Evolutionary conservation across 2,888 invertebrate species (phyloP), one percentile per base, ranked within the genome.

Genomic region (Epinotia demarniana): DNA sequence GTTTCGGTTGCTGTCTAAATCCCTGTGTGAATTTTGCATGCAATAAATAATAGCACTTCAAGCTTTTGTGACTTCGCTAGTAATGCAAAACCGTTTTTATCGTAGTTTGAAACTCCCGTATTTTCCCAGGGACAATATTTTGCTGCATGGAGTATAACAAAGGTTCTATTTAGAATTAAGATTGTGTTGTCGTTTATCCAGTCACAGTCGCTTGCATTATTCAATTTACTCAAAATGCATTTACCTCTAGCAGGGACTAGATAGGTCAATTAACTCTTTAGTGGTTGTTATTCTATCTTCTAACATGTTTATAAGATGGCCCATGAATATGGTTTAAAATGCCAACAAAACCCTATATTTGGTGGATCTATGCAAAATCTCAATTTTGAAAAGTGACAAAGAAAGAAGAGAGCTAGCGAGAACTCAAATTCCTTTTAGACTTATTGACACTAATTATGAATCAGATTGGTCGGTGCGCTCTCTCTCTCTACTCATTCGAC

Each of bases 171-270:
- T 8, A 9, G 1, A 39, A 9, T 4, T 39, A 39, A 39, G 9
- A 4, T 53, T 53, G n/a, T 53, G 0, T 49, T 16, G 13, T 49
- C 49, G 16, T 12, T 49, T 49, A 49, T 16, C 4, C 49, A 53
- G n/a, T n/a, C 53, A 53, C 53, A n/a, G n/a, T 53, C n/a, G n/a
- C n/a, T 53, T 53, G 53, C 53, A 53, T 53, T n/a, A 53, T 53
- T 53, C 16, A 53, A 53, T 53, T 16, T 8, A 4, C 53, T 16
- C 49, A 49, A 49, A 16, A 49, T 13, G 13, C 13, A 5, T 16
- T 49, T 49, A 6, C 16, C 13, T 49, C 5, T 46, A 13, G 46
- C 46, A 13, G 46, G 13, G 46, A 13, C 13, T 46, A 46, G 13
- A 46, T 46, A 3, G 46, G 39, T 39, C 9, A 39, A 39, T 9